Percentiles rank a stretch among this genome's conserved stretches.
These are phyloP conservation scores for Corythornis madagascariensis DNA, from an alignment of 2,113 vertebrate genomes.

Conservation along the genomic window DNA sequence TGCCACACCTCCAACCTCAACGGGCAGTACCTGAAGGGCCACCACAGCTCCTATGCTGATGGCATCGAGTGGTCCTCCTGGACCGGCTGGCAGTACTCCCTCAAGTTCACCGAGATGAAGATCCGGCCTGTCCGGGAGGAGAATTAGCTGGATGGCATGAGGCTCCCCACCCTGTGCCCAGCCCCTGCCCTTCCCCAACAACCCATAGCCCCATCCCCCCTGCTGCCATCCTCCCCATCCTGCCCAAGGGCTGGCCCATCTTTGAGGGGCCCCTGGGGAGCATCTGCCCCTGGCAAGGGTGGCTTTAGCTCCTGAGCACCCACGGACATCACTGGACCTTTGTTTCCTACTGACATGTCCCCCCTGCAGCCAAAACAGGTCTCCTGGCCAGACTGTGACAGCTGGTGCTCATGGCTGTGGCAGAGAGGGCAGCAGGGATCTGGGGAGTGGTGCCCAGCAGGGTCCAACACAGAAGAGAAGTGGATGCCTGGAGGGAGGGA, in stretches of 20 bases:
- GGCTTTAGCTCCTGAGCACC: background rate
- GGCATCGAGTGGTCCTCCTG: slow-evolving; percentile 98
- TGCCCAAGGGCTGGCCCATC: background rate
- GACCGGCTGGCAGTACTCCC: slow-evolving; percentile 98
- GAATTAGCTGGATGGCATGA: slow-evolving; percentile 72
- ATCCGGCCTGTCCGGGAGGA: slow-evolving; percentile 90
- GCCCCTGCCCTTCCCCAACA: background rate
- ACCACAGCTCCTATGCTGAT: slow-evolving; percentile 94
- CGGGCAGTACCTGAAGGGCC: slow-evolving; percentile 92
- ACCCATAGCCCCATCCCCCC: background rate
- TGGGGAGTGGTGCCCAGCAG: background rate
- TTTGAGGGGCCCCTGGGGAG: background rate
- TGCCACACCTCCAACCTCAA: slow-evolving; percentile 99
- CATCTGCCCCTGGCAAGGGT: background rate
- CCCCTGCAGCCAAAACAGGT: background rate
- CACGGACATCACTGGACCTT: background rate
- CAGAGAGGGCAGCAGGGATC: background rate
- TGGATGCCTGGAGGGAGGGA: background rate
- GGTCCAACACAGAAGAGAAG: background rate
- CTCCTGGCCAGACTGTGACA: fast-evolving
- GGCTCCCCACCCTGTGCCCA: fast-evolving
- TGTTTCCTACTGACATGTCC: background rate
- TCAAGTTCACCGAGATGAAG: slow-evolving; percentile 98
- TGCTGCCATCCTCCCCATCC: background rate
- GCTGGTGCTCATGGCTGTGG: background rate